Base-by-base conservation (phyloP, 2,113 vertebrate genomes). In the Panthera leo region DNA sequence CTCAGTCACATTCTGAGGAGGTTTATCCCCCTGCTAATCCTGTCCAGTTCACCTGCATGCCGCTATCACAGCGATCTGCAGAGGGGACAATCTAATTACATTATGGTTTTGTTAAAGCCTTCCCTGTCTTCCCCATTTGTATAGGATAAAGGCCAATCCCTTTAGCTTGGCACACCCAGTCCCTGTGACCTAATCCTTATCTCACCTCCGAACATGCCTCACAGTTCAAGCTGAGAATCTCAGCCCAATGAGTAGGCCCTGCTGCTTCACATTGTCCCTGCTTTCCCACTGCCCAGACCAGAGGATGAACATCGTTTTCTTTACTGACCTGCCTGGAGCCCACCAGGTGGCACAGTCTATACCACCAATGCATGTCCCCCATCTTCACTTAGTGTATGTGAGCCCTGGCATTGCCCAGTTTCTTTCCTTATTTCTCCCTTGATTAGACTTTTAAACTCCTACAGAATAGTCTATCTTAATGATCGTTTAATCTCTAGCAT, bases 281-380 rank as follows among this genome's bases (percentile, higher is more conserved):
- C 27, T 79, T 84, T 53, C 48, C 42, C 9, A 18, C 10, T 73
- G 63, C 53, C 76, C 29, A 51, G 67, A 87, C 91, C 1, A 55
- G 45, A 73, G 21, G 34, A 86, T 16, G 75, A 15, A 25, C 29
- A 63, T 36, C 3, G 0, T 80, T 83, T 89, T 84, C 83, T 80
- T 63, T 70, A 80, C 25, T 79, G 67, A 80, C 51, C 51, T 89
- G 31, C 55, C 58, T 63, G 39, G 16, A 94, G 87, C 83, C 90
- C 75, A 97, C 84, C 80, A 94, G 51, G 90, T 87, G 58, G 85
- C 92, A 94, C 61, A 92, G 80, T 96, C 55, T 23, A 63, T 39
- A 95, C 51, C 67, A 3, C 36, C 70, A 36, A 14, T 5, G 5
- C 2, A 6, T 42, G 42, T 67, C 31, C 53, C 80, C 42, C 31